Base-by-base conservation (phyloP, 2,888 invertebrate species). In the Amphiduros pacificus region DNA sequence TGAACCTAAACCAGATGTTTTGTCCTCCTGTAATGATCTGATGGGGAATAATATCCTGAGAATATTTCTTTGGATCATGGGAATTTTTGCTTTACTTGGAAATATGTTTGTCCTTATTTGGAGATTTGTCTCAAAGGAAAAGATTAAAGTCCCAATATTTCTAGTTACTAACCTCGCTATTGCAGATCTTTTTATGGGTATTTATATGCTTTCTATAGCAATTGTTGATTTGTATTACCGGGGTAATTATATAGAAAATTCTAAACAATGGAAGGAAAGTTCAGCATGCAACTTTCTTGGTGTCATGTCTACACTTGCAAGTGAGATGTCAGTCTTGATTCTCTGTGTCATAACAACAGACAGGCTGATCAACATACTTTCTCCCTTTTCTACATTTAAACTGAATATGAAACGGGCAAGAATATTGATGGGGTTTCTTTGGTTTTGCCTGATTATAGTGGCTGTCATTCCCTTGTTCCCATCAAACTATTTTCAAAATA, bases 281-380 rank as follows among this genome's bases (percentile, higher is more conserved):
- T 9, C 26, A 1, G 54, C 52, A n/a, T 75, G 75, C 48, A 61
- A 66, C 31, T 6, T 73, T 32, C 68, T 73, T 2, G 74, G 75
- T n/a, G 59, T 65, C 20, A 32, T 73, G 24, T 60, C 71, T 0
- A 68, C 70, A 0, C 5, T 71, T 24, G 87, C 87, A 61, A 87
- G 86, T 63, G 87, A 88, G 76, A 86, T 87, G 2, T 88, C 88
- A 0, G 87, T 87, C 1, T 75, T 88, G 63, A 84, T 87, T 53
- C 80, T 88, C 17, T 85, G 86, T 0, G 70, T 88, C 63, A 87
- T 88, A 60, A 88, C 88, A 0, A 84, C 87, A 81, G 88, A 88
- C 75, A 84, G 88, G 17, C 85, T 87, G 69, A 83, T 87, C 66
- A 87, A 87, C 1, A 87, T 88, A 27, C 85, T 86, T n/a, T 83